These are phyloP conservation scores for Trachelus tabidus DNA, from an alignment of 2,888 invertebrate genomes.

Conservation along the genomic window DNA sequence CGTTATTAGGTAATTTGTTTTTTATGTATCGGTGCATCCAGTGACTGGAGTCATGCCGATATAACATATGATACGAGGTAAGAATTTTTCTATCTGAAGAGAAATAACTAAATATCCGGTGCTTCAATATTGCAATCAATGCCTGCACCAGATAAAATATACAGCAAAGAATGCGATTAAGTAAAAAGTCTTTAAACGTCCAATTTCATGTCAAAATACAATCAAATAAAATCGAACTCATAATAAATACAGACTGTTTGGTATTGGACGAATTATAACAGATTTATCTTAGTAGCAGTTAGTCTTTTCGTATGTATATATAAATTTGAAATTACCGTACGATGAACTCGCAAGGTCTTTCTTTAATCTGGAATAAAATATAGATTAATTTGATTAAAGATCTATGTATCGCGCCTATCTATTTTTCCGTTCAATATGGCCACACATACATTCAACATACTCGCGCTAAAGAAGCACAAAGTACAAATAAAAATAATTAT, in stretches of 20 bases:
- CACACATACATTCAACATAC: conserved; percentile 18
- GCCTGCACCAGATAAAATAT: not conserved
- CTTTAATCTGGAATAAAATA: conserved; percentile 11
- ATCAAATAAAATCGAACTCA: not conserved
- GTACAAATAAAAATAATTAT: conserved; percentile 47
- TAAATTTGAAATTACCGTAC: conserved; percentile 9
- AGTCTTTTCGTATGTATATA: conserved; percentile 28
- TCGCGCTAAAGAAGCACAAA: conserved; percentile 30
- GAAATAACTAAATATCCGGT: not conserved
- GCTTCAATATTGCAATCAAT: not conserved
- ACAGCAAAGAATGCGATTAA: not conserved
- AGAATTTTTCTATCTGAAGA: not conserved
- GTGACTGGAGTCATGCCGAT: not conserved
- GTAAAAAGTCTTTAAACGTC: not conserved
- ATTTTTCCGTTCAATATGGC: conserved; percentile 19
- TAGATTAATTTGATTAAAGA: conserved; percentile 17
- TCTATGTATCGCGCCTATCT: not conserved
- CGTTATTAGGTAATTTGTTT: not conserved
- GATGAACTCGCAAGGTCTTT: conserved; percentile 13
- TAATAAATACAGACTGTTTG: not conserved
- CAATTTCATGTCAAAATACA: not conserved
- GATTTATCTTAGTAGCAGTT: conserved; percentile 35
- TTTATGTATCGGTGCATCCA: not conserved
- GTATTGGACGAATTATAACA: conserved; percentile 40
- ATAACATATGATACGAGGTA: not conserved